Evolutionary conservation across 2,113 vertebrate genomes (phyloP).

Genomic region (Anarhynchus alexandrinus): DNA sequence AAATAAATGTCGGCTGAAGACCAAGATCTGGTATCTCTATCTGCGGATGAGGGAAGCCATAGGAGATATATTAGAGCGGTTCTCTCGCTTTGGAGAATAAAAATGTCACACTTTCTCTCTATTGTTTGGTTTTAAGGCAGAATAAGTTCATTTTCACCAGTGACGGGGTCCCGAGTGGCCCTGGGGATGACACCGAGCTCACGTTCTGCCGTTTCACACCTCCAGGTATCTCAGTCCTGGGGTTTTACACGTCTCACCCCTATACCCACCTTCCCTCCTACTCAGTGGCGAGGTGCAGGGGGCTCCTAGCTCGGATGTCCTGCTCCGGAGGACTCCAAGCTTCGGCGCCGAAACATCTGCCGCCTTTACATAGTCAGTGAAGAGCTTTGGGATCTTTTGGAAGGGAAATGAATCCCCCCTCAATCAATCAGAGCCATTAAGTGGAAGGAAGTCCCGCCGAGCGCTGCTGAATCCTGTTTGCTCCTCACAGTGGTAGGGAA

Average conservation of each 20-base stretch:
- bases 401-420: background rate
- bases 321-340: background rate
- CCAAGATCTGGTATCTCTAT: background rate
- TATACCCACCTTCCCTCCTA: background rate
- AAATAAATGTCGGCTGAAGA: background rate
- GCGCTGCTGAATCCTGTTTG: background rate
- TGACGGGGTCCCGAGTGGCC: rapidly evolving
- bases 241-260: rapidly evolving
- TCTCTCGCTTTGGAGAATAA: rapidly evolving
- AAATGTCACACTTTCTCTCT: background rate
- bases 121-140: background rate
- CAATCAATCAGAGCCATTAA: background rate
- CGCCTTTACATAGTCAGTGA: background rate
- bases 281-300: background rate
- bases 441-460: background rate
- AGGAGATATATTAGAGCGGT: background rate
- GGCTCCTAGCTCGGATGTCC: background rate
- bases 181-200: background rate
- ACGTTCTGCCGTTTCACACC: background rate
- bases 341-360: background rate
- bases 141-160: background rate
- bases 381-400: background rate
- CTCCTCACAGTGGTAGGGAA: background rate
- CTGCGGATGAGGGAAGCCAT: background rate
- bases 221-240: background rate